Evolutionary conservation across 2,113 vertebrate species (phyloP).

Genomic region (Eleginops maclovinus): DNA sequence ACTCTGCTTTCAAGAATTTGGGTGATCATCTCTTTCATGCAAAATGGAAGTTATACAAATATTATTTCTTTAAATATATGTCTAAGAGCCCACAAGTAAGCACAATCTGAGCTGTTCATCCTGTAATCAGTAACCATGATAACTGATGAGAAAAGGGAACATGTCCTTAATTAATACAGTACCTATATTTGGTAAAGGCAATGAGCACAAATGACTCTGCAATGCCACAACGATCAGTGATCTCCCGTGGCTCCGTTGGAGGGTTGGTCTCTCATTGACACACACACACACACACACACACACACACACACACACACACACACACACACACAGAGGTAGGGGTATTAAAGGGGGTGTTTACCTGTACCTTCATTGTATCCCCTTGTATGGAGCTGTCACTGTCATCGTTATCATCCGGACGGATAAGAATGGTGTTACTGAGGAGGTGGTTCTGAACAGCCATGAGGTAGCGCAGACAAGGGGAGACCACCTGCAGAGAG

Average conservation of each 20-base stretch:
- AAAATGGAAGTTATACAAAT: not conserved
- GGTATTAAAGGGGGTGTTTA: conserved; percentile 96
- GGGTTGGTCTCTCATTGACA: conserved; percentile 5
- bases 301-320: conserved; percentile 30
- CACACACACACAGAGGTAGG: conserved; percentile 64
- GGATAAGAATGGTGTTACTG: conserved; percentile 98
- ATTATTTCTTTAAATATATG: conserved; percentile 1
- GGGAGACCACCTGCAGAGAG: conserved; percentile 92
- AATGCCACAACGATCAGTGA: not conserved
- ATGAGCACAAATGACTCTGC: not conserved
- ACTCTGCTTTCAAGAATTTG: conserved; percentile 61
- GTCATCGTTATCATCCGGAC: conserved; percentile 96
- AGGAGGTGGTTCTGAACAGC: conserved; percentile 99
- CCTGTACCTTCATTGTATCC: conserved; percentile 99
- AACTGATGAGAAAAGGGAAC: conserved; percentile 1
- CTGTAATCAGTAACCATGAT: not conserved
- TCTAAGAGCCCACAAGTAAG: not conserved
- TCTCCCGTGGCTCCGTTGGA: conserved; percentile 1
- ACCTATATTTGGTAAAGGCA: conserved; percentile 3
- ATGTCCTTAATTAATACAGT: not conserved
- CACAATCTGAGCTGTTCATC: not conserved
- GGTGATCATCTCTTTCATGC: not conserved
- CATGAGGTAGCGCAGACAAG: conserved; percentile 98
- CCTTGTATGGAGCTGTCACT: conserved; percentile 99
- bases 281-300: conserved; percentile 31